These are phyloP conservation scores for Trichogramma dendrolimi DNA, from an alignment of 2,888 invertebrate genomes.

Conservation along the genomic window DNA sequence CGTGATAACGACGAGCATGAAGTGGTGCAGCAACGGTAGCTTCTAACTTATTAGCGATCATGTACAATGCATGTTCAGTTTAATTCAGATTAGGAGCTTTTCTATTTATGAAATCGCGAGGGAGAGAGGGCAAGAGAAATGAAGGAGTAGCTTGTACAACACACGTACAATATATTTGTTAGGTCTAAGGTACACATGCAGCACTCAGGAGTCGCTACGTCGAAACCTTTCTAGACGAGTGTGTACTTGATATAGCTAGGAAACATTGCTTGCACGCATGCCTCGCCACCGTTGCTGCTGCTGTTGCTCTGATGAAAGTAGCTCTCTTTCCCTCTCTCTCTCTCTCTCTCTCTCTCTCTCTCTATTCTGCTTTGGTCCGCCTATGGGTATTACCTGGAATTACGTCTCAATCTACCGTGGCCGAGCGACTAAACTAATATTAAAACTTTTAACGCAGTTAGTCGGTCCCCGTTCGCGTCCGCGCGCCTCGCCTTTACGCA, in stretches of 20 bases:
- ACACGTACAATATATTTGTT: too few species aligned
- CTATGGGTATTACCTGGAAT: conserved; percentile 52
- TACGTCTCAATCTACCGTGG: conserved; percentile 54
- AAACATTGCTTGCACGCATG: too few species aligned
- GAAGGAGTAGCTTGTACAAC: neutral
- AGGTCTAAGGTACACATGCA: too few species aligned
- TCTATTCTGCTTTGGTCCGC: conserved; percentile 5
- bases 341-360: too few species aligned
- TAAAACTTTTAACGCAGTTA: conserved; percentile 54
- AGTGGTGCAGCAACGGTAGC: too few species aligned
- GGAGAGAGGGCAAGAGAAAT: conserved; percentile 18
- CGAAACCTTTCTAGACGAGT: too few species aligned
- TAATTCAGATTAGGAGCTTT: conserved; percentile 48
- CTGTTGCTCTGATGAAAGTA: too few species aligned
- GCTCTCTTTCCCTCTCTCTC: too few species aligned
- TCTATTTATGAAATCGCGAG: conserved; percentile 25
- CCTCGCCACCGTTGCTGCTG: neutral
- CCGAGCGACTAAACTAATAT: conserved; percentile 53
- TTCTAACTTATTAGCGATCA: too few species aligned
- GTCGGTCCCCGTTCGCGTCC: conserved; percentile 26
- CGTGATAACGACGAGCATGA: too few species aligned
- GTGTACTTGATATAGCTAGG: too few species aligned
- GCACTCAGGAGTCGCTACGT: too few species aligned
- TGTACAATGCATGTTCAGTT: conserved; percentile 39
- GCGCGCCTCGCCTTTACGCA: neutral